These are phyloP conservation scores for Brachionus plicatilis DNA, from an alignment of 1,140 invertebrate genomes.

Conservation along the genomic window DNA sequence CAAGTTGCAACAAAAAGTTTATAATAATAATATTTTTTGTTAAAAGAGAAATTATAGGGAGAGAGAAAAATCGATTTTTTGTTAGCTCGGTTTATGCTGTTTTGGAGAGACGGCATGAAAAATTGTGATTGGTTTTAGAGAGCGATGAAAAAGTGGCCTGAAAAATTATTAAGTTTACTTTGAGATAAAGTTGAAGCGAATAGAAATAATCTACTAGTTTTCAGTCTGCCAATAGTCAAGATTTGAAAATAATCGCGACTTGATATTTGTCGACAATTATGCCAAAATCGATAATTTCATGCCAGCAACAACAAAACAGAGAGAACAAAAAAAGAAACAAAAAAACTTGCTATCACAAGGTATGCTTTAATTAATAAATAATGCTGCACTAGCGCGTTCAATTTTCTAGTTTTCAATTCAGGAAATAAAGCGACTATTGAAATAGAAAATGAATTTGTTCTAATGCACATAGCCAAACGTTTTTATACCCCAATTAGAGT, in stretches of 20 bases:
- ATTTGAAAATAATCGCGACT: neutral
- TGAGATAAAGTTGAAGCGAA: neutral
- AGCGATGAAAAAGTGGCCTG: neutral
- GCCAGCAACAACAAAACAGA: no score
- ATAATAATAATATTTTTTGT: no score
- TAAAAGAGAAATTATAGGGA: neutral
- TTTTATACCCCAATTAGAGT: conserved; percentile 12
- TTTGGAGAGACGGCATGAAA: neutral
- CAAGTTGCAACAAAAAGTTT: no score
- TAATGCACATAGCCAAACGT: neutral
- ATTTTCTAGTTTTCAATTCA: conserved; percentile 26
- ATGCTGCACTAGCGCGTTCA: neutral
- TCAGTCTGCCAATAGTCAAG: neutral
- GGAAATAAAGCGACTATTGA: conserved; percentile 9
- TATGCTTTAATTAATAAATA: conserved; percentile 6
- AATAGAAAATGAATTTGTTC: conserved; percentile 1
- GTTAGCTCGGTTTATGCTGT: neutral
- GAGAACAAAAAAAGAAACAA: no score
- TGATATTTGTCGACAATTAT: neutral
- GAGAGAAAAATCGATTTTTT: neutral
- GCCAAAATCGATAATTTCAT: conserved; percentile 9
- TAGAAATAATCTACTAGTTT: neutral
- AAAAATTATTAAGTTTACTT: neutral
- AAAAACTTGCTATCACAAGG: neutral
- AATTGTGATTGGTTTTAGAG: neutral